phyloP scores from a whole-genome alignment of 2,888 invertebrate genomes.

The Habroteleia sp. region DNA sequence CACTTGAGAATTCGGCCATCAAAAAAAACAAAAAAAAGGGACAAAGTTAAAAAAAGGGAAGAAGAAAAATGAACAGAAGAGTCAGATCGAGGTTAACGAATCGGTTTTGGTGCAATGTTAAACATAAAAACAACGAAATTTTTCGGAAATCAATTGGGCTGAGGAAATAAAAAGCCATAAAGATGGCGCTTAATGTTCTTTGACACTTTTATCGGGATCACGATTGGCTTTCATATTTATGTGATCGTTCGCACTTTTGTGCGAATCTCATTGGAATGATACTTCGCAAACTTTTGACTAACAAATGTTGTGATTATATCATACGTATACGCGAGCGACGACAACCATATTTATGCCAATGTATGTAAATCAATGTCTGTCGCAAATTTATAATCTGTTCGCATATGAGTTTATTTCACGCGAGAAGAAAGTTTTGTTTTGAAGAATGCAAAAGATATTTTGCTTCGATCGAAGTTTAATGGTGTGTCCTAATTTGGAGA shows the following conservation, averaged over 20 bases:
- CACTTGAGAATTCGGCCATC: neutral
- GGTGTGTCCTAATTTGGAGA: too few relatives aligned
- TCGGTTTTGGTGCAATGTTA: neutral
- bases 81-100: neutral
- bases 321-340: neutral
- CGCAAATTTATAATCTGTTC: neutral
- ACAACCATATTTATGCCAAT: constrained; percentile 14
- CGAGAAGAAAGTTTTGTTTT: constrained; percentile 1
- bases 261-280: neutral
- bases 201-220: constrained; percentile 13
- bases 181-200: constrained; percentile 5
- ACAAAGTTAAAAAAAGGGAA: constrained; percentile 1
- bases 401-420: neutral
- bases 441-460: too few relatives aligned
- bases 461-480: too few relatives aligned
- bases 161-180: constrained; percentile 6
- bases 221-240: constrained; percentile 20
- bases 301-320: constrained; percentile 3
- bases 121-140: constrained; percentile 13
- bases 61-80: neutral
- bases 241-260: constrained; percentile 18
- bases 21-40: neutral
- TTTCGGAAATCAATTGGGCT: constrained; percentile 16
- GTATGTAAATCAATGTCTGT: constrained; percentile 12
- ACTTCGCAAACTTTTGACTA: constrained; percentile 3